phyloP scores from a whole-genome alignment of 2,113 vertebrate species.

The Callopanchax toddi region DNA sequence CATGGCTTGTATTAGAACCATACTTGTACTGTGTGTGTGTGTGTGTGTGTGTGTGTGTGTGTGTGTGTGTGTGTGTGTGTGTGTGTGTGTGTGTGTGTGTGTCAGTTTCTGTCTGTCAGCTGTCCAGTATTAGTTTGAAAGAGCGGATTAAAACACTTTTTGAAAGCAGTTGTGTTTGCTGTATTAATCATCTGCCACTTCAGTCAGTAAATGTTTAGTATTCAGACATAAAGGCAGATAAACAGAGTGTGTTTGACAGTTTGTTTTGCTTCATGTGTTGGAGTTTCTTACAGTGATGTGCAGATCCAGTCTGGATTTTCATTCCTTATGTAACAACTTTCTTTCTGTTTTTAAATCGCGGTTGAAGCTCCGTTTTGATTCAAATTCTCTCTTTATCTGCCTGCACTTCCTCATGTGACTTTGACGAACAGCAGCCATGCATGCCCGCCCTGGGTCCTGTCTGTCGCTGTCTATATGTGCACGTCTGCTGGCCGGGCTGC shows the following conservation, averaged over 20 bases:
- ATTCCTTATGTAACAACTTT: background rate
- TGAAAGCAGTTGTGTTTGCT: background rate
- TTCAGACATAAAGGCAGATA: background rate
- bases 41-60: background rate
- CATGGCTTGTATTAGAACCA: too few species aligned
- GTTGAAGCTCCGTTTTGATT: background rate
- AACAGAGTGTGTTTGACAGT: background rate
- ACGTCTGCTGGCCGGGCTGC: constrained; percentile 44
- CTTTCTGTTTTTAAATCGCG: background rate
- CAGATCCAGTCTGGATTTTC: background rate
- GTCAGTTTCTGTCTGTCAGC: background rate
- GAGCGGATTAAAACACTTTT: background rate
- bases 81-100: background rate
- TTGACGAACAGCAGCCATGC: background rate
- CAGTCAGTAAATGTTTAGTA: background rate
- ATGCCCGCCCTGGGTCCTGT: constrained; percentile 10
- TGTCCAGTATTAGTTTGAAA: background rate
- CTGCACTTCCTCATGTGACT: background rate
- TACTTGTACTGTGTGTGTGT: background rate
- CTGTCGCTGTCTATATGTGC: constrained; percentile 30
- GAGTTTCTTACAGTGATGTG: background rate
- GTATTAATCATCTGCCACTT: background rate
- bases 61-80: background rate
- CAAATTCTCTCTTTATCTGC: background rate
- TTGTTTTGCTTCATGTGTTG: background rate